These are phyloP conservation scores for Limnothrissa miodon DNA, from an alignment of 2,113 vertebrate species.

Conservation along the genomic window DNA sequence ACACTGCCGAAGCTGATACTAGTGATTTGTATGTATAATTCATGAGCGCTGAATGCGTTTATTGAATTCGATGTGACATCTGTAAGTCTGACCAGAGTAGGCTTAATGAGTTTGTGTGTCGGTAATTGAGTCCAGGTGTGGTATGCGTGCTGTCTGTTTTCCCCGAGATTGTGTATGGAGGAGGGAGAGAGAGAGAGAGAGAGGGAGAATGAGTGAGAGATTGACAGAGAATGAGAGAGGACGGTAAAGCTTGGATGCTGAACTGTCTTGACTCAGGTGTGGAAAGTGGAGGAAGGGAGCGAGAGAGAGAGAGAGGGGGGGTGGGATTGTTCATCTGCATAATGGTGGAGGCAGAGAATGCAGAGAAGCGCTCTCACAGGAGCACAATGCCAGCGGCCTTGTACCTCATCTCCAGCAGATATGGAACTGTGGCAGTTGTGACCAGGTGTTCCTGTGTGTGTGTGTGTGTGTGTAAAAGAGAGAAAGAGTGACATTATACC, in stretches of 20 bases:
- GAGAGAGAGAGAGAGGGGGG: constrained; percentile 13
- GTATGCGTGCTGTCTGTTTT: constrained; percentile 34
- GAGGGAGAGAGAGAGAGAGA: background rate
- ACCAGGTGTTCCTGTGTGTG: background rate
- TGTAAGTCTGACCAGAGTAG: constrained; percentile 42
- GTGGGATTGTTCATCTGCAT: constrained; percentile 31
- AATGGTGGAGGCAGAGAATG: constrained; percentile 33
- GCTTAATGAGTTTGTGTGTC: constrained; percentile 34
- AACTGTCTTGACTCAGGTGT: background rate
- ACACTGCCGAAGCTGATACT: background rate
- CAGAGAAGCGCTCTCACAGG: constrained; percentile 11
- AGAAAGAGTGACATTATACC: background rate
- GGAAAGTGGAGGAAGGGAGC: background rate
- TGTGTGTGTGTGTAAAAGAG: constrained; percentile 7
- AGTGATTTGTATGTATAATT: background rate
- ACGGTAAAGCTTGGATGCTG: background rate
- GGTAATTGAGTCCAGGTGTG: constrained; percentile 17
- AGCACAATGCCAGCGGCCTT: constrained; percentile 54
- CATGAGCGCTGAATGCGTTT: constrained; percentile 32
- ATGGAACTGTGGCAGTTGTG: constrained; percentile 7
- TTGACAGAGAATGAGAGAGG: background rate
- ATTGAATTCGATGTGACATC: constrained; percentile 33
- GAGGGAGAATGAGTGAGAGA: background rate
- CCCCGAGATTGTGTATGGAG: constrained; percentile 4
- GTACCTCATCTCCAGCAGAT: constrained; percentile 20